Evolutionary conservation across 2,113 vertebrate genomes (phyloP).

Genomic region (Copsychus sechellarum): DNA sequence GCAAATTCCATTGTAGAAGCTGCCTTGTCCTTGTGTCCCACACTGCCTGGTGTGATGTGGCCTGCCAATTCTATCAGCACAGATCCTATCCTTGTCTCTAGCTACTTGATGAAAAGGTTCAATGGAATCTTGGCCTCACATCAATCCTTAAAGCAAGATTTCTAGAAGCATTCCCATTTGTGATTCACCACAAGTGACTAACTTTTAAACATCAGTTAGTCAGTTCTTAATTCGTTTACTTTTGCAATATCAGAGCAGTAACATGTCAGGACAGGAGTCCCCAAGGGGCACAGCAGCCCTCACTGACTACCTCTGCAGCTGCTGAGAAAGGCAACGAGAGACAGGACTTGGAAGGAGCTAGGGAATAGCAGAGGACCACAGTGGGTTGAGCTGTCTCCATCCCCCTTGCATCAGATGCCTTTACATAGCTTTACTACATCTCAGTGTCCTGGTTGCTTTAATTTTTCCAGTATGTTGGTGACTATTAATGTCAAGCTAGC

Average conservation of each 20-base stretch:
- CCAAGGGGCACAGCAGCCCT: not conserved
- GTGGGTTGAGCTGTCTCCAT: not conserved
- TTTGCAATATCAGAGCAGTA: not conserved
- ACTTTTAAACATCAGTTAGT: slow-evolving; percentile 20
- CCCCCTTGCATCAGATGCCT: not conserved
- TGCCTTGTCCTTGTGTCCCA: not conserved
- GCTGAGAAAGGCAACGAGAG: not conserved
- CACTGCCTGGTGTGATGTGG: accelerated
- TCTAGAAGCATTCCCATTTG: slow-evolving; percentile 11
- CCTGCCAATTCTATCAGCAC: not conserved
- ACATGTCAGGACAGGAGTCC: not conserved
- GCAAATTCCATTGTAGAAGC: not conserved
- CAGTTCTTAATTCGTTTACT: not conserved
- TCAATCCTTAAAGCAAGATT: not conserved
- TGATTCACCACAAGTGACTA: slow-evolving; percentile 54
- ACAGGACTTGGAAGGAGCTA: not conserved
- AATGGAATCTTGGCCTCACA: not conserved
- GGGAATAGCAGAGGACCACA: not conserved
- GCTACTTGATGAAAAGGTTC: not conserved
- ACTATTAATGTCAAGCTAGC: not conserved
- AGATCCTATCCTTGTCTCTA: not conserved
- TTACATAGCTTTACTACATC: not conserved
- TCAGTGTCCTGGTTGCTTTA: not conserved
- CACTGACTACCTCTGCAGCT: not conserved
- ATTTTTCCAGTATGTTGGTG: not conserved